Evolutionary conservation across 1,140 invertebrate species (phyloP), one percentile per base, ranked within the genome.

Genomic region (Dolichoris vasculosae): DNA sequence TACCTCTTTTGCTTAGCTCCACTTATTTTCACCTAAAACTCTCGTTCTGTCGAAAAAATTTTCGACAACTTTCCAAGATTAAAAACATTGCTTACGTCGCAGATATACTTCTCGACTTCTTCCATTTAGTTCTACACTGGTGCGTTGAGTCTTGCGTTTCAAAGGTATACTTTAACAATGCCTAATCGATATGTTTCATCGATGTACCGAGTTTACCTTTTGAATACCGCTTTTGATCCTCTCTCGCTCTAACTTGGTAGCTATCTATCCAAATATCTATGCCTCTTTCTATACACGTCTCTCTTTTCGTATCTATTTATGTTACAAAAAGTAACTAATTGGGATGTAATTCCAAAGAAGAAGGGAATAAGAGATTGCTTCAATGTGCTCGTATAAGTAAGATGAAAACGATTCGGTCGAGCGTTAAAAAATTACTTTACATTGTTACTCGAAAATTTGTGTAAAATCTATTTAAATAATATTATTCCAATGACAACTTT

Each of bases 291-390:
- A 26, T 59, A 4, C 6, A 6, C 26, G 0, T 80, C 3, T 67
- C 35, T 67, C 30, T 67, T 51, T 38, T 79, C 20, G 0, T n/a
- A 35, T 23, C 59, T 32, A 0, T 69, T 81, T 35, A 71, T 64
- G 20, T 76, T 63, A n/a, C 55, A 23, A 23, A 55, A 76, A 83
- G 71, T 76, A 79, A 55, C 83, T 84, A 84, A 84, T 84, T 79
- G 76, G 73, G 43, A 78, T 69, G 76, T 78, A 69, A 79, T 84
- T 78, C 32, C 48, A 69, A 75, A n/a, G 59, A 35, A 40, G 40
- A 15, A 9, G 30, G 46, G 32, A 23, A 67, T 23, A 59, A 63
- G 46, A 79, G 30, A 13, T 32, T 26, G 11, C 30, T 67, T 26
- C 30, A 30, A 3, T 1, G 26, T 77, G 26, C 73, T 35, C 6